Conservation (phyloP, 2,888 invertebrate genomes). For the Hoplodrina blanda region DNA sequence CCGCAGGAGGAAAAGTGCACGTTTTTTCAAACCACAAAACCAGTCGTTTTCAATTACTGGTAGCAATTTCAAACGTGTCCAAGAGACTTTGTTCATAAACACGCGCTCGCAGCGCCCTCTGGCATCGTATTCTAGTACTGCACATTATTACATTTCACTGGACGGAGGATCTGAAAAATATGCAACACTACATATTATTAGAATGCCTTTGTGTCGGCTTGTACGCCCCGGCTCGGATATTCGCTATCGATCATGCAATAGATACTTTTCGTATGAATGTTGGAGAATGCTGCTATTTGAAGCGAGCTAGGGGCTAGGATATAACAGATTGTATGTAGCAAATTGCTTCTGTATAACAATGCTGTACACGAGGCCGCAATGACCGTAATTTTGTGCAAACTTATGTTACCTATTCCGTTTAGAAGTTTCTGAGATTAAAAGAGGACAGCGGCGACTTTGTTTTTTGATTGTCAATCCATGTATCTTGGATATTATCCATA, state of each 20-base stretch:
- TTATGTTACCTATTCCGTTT: neutral
- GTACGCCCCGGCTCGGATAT: conserved; percentile 22
- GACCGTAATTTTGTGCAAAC: neutral
- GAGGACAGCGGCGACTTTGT: neutral
- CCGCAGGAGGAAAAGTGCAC: neutral
- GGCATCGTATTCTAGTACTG: conserved; percentile 26
- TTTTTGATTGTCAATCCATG: conserved; percentile 6
- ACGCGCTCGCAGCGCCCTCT: conserved; percentile 18
- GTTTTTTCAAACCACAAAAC: conserved; percentile 39
- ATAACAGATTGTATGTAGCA: neutral
- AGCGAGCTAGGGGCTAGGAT: neutral
- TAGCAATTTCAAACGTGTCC: conserved; percentile 45
- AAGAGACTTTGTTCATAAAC: conserved; percentile 36
- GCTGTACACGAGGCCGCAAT: neutral
- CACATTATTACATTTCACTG: conserved; percentile 59
- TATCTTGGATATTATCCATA: neutral
- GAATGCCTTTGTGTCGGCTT: conserved; percentile 41
- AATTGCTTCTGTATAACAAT: conserved; percentile 9
- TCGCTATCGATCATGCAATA: conserved; percentile 23
- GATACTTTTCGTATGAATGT: conserved; percentile 17
- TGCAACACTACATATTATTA: conserved; percentile 48
- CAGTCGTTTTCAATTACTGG: conserved; percentile 47
- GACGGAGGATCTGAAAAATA: conserved; percentile 48
- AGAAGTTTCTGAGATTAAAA: neutral
- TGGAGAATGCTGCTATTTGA: conserved; percentile 21